Conservation (phyloP, 2,113 vertebrate genomes). For the Orthonyx spaldingii region DNA sequence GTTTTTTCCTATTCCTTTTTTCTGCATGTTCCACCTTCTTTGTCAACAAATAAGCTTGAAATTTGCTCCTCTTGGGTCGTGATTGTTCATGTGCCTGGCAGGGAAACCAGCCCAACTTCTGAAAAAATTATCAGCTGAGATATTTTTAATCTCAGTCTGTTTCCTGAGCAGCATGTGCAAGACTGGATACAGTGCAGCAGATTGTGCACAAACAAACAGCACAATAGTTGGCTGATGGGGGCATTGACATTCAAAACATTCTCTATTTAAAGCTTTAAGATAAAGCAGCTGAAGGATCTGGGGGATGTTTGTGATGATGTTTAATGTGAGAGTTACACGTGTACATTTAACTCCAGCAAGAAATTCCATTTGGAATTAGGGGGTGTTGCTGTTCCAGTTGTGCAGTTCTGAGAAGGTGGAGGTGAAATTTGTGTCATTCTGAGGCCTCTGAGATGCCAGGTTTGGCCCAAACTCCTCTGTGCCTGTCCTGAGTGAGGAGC, state of each 20-base stretch:
- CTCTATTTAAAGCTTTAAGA: neutral
- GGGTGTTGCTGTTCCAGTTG: too few relatives aligned
- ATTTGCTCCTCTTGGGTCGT: neutral
- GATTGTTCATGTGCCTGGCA: neutral
- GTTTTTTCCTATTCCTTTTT: neutral
- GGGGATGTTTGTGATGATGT: neutral
- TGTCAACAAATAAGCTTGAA: neutral
- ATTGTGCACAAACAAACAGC: neutral
- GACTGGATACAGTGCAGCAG: neutral
- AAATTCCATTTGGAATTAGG: neutral
- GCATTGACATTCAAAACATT: neutral
- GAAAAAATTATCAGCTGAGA: neutral
- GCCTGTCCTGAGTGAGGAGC: neutral
- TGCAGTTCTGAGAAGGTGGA: neutral
- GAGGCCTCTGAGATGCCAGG: too few relatives aligned
- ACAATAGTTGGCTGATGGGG: neutral
- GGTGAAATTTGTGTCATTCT: neutral
- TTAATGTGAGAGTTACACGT: neutral
- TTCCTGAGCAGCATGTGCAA: neutral
- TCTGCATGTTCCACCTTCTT: neutral
- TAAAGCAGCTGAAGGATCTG: neutral
- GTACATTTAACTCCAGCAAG: neutral
- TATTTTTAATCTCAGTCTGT: slow-evolving; percentile 2
- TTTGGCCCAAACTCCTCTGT: rapidly evolving
- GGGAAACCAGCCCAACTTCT: neutral